phyloP scores from a whole-genome alignment of 2,113 vertebrate genomes.

The Leptobrachium leishanense region DNA sequence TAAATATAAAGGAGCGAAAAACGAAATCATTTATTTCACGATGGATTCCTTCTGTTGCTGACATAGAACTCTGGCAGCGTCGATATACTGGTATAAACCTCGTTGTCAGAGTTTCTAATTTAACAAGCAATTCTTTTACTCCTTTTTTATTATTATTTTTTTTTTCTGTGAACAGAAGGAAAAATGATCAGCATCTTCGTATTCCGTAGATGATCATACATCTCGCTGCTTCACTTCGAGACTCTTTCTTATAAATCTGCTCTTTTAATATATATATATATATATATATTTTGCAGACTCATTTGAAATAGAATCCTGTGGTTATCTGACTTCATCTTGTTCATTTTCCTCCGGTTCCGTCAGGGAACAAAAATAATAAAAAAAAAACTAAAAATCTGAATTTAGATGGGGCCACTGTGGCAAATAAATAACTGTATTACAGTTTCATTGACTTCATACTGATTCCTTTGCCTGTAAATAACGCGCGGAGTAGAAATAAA shows the following conservation, averaged over 20 bases:
- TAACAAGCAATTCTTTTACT: not conserved
- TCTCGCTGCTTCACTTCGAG: not conserved
- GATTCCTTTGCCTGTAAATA: slow-evolving; percentile 16
- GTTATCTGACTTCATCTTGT: slow-evolving; percentile 30
- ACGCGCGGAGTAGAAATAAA: not conserved
- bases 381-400: not conserved
- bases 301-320: slow-evolving; percentile 36
- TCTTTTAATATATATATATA: not conserved
- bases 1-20: not conserved
- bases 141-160: slow-evolving; percentile 1
- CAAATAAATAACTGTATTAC: slow-evolving; percentile 31
- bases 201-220: slow-evolving; percentile 8
- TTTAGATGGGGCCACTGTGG: slow-evolving; percentile 13
- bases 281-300: not conserved
- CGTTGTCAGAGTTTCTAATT: no score
- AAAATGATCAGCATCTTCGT: slow-evolving; percentile 18
- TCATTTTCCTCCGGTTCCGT: slow-evolving; percentile 15
- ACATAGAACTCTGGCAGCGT: not conserved
- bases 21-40: not conserved
- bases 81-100: no score
- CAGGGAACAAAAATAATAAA: not conserved
- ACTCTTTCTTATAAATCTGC: slow-evolving; percentile 9
- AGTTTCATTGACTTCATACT: slow-evolving; percentile 8
- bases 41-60: not conserved
- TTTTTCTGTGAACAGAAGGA: slow-evolving; percentile 9